Evolutionary conservation across 2,888 invertebrate genomes (phyloP), one percentile per base, ranked within the genome.

Genomic region (Poecilus cupreus): DNA sequence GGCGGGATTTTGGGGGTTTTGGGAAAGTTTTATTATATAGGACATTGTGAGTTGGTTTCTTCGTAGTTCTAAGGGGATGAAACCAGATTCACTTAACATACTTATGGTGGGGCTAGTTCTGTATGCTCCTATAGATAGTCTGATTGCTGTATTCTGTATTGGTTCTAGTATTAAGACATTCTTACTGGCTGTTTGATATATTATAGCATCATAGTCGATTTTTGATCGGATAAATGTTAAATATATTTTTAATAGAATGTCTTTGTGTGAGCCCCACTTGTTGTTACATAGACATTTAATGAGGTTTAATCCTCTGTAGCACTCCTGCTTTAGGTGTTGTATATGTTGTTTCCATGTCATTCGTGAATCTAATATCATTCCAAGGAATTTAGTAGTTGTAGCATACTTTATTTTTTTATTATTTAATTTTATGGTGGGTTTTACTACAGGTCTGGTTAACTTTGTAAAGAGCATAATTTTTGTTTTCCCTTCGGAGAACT

Each of bases 201-300:
- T 26, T 10, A 75, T 24, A n/a, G 43, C 13, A 5, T 74, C 80
- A 13, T 80, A 80, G 22, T 79, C 77, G 18, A 77, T 64, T 77
- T 77, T 57, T 6, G 77, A 64, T 24, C 26, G 22, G n/a, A 77
- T 64, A n/a, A 68, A 32, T 11, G 77, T 26, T 13, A 32, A 20
- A 37, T 77, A 77, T 13, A 77, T 22, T 60, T 13, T 77, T 2
- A 77, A 11, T 22, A 77, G 11, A 2, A n/a, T 18, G n/a, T 75
- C 49, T 49, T 49, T 46, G 13, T 75, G 49, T 22, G 75, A 43
- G 13, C 75, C 75, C 75, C 75, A 75, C 49, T 75, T 75, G 13
- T 10, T 46, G 51, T 75, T 46, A n/a, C 49, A 20, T 22, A 75
- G 18, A 5, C 20, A n/a, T 75, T 75, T 46, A 11, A 75, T 26